phyloP scores from a whole-genome alignment of 2,888 invertebrate genomes.

The Noctua pronuba region DNA sequence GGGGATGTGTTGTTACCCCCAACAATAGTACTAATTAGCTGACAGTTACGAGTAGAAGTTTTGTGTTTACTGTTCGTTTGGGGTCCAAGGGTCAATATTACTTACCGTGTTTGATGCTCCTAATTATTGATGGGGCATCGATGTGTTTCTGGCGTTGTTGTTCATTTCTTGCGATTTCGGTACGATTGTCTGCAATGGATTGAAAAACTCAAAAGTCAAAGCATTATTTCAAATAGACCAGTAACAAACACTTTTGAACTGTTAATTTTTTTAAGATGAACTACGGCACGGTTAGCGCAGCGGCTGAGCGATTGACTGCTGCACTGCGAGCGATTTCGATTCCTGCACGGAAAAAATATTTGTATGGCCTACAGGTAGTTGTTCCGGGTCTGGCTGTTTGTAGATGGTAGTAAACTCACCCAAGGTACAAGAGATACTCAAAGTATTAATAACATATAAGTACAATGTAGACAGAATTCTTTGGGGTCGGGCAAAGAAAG shows the following conservation, averaged over 20 bases:
- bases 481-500: too few species aligned
- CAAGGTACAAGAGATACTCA: too few species aligned
- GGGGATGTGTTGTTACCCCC: constrained; percentile 68
- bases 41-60: constrained; percentile 73
- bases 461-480: too few species aligned
- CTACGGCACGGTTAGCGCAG: too few species aligned
- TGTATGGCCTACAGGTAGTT: too few species aligned
- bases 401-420: too few species aligned
- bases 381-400: too few species aligned
- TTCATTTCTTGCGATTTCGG: neutral
- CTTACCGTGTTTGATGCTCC: constrained; percentile 45
- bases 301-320: too few species aligned
- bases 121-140: constrained; percentile 55
- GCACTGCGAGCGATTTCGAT: too few species aligned
- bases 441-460: too few species aligned
- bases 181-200: neutral
- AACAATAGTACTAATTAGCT: constrained; percentile 87
- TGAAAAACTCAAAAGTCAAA: neutral
- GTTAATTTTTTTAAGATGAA: neutral
- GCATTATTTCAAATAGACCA: neutral
- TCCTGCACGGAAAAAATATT: too few species aligned
- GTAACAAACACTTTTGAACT: neutral
- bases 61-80: constrained; percentile 76
- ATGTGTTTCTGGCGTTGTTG: constrained; percentile 8
- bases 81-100: constrained; percentile 64